Conservation (phyloP, 1,140 invertebrate species). For the Drosophila auraria region DNA sequence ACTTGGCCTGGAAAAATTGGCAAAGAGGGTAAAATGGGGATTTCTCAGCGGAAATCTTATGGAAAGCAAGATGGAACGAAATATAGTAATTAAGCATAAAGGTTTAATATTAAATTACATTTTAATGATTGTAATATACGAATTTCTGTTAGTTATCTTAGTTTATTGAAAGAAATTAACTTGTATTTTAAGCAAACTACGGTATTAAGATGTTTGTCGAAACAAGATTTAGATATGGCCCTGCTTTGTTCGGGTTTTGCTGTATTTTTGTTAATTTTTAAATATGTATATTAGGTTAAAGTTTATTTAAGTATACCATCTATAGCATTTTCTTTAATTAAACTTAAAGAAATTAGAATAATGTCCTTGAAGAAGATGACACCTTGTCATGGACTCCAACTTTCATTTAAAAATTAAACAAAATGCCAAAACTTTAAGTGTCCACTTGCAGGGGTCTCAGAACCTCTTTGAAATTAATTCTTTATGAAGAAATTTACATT, state of each 20-base stretch:
- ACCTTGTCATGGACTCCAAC: neutral
- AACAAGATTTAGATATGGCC: too few relatives aligned
- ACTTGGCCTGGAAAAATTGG: conserved; percentile 11
- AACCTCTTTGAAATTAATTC: conserved; percentile 39
- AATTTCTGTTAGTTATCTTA: neutral
- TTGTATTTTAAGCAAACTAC: too few relatives aligned
- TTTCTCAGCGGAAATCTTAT: neutral
- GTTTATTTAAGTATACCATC: neutral
- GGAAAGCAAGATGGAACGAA: neutral
- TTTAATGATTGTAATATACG: neutral
- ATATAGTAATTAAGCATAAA: neutral
- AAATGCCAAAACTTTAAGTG: neutral
- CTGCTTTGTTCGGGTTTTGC: too few relatives aligned
- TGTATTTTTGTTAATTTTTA: too few relatives aligned
- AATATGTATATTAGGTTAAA: too few relatives aligned
- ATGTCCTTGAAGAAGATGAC: neutral
- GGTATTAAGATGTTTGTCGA: too few relatives aligned
- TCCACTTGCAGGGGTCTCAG: neutral
- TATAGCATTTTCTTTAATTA: neutral
- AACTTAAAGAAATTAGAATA: neutral
- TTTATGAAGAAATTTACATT: conserved; percentile 50
- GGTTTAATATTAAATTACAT: neutral
- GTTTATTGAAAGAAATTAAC: neutral
- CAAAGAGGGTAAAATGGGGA: conserved; percentile 5
- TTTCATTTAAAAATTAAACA: conserved; percentile 5